Evolutionary conservation across 2,888 invertebrate genomes (phyloP), one percentile per base, ranked within the genome.

Genomic region (Heliconius cydno): DNA sequence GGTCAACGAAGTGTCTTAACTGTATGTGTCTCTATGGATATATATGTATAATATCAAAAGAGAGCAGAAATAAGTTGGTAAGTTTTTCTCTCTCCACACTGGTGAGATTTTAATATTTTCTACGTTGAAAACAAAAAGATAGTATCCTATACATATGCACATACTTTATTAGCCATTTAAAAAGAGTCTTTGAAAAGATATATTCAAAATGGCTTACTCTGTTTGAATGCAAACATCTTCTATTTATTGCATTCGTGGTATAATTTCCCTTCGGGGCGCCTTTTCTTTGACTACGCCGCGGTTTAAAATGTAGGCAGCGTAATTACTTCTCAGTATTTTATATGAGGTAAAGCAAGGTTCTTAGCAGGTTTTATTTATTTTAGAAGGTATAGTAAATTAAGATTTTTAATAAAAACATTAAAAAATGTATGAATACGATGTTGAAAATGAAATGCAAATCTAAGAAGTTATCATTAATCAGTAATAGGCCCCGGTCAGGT

Each of bases 211-310:
- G 63, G 68, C 68, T 74, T 68, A 68, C 68, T 30, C 67, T 60
- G 75, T 74, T 78, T 78, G 67, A 65, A 79, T 68, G 74, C 79
- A 83, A 79, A 77, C 83, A 84, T 85, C 84, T 81, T 77, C 84
- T 85, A 86, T 86, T 86, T 86, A 86, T 86, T 86, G 84, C 83
- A 74, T 80, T 66, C 78, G 77, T 67, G 30, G 75, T 82, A 84
- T 86, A 85, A 87, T 87, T 87, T 87, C 86, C 86, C 87, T 85
- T 83, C 81, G 84, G 86, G 80, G 79, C 79, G 68, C 76, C 73
- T 75, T 79, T 73, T 79, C 75, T 79, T 80, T 78, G 79, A 79
- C 68, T 82, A 78, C 81, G 76, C 79, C 77, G 79, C 68, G 75
- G 80, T 38, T 71, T 66, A 75, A 72, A 76, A 81, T 75, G 25